Conservation (phyloP, 2,797 vertebrate genomes). For the Chaetophractus vellerosus region DNA sequence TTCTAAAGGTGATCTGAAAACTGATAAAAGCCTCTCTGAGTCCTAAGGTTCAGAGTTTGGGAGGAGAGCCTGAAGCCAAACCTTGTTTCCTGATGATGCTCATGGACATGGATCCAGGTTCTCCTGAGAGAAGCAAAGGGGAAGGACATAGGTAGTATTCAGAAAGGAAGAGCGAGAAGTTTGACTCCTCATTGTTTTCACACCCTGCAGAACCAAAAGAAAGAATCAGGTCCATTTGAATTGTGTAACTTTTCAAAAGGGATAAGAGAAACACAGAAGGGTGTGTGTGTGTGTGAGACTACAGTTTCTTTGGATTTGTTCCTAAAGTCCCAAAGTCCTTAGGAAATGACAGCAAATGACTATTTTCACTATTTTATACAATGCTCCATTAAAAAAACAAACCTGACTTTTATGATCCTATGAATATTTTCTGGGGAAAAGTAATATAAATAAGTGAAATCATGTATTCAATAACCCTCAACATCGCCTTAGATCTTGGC, state of each 20-base stretch:
- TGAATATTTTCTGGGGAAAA: not conserved
- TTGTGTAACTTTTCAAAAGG: not conserved
- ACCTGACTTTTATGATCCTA: not conserved
- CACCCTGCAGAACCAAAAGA: not conserved
- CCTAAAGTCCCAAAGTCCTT: not conserved
- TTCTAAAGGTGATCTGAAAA: not conserved
- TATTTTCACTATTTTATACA: not conserved
- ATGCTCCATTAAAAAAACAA: not conserved
- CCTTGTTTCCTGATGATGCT: not conserved
- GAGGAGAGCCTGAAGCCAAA: not conserved
- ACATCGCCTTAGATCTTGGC: not conserved
- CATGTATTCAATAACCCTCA: not conserved
- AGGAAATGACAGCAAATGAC: not conserved
- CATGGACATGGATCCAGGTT: not conserved
- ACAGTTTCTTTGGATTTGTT: not conserved
- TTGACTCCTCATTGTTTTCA: not conserved
- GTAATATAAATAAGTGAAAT: conserved; percentile 3
- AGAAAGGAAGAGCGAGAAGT: not conserved
- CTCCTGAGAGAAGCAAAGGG: not conserved
- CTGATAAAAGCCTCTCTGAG: not conserved
- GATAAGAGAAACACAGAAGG: not conserved
- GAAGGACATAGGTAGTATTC: not conserved
- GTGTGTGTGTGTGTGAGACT: not conserved
- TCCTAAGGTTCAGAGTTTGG: not conserved
- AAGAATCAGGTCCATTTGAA: not conserved